Evolutionary conservation across 1,140 invertebrate species (phyloP), one percentile per base, ranked within the genome.

Genomic region (Hyphantria cunea): DNA sequence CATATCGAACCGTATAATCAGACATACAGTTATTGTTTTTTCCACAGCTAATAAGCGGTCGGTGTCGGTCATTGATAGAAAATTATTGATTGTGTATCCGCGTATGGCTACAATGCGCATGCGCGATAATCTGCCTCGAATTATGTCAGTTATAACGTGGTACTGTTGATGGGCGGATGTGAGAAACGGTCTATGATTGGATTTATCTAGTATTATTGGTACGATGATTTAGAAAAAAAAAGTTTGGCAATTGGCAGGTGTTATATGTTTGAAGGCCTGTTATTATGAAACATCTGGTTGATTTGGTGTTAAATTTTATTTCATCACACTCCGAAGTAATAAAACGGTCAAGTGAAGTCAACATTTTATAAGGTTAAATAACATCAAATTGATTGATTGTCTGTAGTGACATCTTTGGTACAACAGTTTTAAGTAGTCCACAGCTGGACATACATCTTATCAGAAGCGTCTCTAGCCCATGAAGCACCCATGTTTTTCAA

Each of bases 11-110:
- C 56, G 64, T 68, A 74, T 78, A 83, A 82, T 79, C 70, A 75
- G 39, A 51, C 45, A 33, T 77, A 74, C 76, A 78, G 72, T 83
- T 80, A 81, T 86, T 86, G 77, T 84, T 84, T 82, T 84, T 82
- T 80, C 32, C 56, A 71, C 65, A 68, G 65, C 66, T 86, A 86
- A 86, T 84, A 82, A 82, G 71, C 76, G 77, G 80, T 37, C 68
- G 64, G 70, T 61, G 68, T 48, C 61, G 59, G 66, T 76, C 76
- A 84, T 76, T 83, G 82, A 83, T 84, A 83, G 76, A 71, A 83
- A 86, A 86, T 86, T 86, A 86, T 84, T 82, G 84, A 84, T 84
- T 79, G 78, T 44, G 54, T 47, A 15, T 32, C 49, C 32, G 45
- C 67, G 50, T 68, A 54, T 58, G 63, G 32, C 56, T 65, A 68